Percentiles rank a stretch among this genome's conserved stretches.
These are phyloP conservation scores for Sinohyriopsis cumingii DNA, from an alignment of 2,888 invertebrate species.

Conservation along the genomic window DNA sequence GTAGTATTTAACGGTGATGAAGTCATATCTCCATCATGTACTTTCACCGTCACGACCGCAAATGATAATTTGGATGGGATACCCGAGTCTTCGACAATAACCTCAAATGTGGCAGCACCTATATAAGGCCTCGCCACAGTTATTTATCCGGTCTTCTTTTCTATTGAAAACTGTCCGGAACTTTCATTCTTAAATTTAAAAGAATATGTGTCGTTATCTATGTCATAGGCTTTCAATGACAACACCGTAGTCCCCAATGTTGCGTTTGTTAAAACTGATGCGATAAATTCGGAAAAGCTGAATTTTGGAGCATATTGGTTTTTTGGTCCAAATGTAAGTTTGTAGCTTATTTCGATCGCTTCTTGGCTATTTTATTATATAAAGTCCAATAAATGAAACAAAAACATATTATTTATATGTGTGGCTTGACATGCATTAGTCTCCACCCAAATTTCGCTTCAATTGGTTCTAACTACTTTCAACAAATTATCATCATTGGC, in stretches of 20 bases:
- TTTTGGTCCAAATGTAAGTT: constrained; percentile 18
- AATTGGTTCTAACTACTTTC: constrained; percentile 11
- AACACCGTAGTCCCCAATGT: neutral
- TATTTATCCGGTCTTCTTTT: constrained; percentile 7
- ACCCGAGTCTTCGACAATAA: constrained; percentile 13
- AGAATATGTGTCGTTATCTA: constrained; percentile 10
- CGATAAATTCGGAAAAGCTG: constrained; percentile 1
- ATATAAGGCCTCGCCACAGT: neutral
- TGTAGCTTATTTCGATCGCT: constrained; percentile 6
- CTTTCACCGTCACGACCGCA: constrained; percentile 7
- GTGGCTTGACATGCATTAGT: constrained; percentile 35
- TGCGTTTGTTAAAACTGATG: neutral
- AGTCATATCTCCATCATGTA: neutral
- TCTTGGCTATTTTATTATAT: neutral
- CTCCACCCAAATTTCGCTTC: constrained; percentile 15
- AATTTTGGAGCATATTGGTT: constrained; percentile 27
- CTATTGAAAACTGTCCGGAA: constrained; percentile 1
- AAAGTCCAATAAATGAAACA: constrained; percentile 30
- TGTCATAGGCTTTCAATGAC: constrained; percentile 13
- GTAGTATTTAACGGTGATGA: neutral
- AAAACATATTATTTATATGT: constrained; percentile 23
- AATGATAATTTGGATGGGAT: constrained; percentile 13
- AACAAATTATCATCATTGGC: constrained; percentile 8
- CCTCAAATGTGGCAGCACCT: constrained; percentile 1
- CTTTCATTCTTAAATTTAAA: neutral